Base-by-base conservation (phyloP, 2,113 vertebrate genomes). In the Tapirus terrestris region DNA sequence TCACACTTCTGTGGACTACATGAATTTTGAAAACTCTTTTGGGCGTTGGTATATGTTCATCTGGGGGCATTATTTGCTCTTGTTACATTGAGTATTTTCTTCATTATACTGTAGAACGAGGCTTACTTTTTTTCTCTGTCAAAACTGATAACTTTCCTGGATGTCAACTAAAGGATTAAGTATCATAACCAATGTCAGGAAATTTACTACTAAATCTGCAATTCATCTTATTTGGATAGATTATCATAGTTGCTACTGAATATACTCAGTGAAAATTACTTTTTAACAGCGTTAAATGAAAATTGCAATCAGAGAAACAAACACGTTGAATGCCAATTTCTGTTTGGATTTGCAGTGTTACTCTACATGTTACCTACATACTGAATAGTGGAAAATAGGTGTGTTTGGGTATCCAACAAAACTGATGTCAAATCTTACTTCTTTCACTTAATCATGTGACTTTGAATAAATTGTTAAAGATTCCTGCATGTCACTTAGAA, bases 271-370 rank as follows among this genome's bases (percentile, higher is more conserved):
- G 92, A 97, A 98, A 98, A 98, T 97, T 97, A 97, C 93, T 96
- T 98, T 98, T 98, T 98, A 97, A 98, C 98, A 88, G 96, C 84
- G 97, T 96, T 97, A 98, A 98, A 97, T 98, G 88, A 98, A 97
- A 98, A 97, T 79, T 56, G 33, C 84, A 98, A 97, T 98, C 93
- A 98, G 97, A 86, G 95, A 45, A 89, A 97, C 70, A 91, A 98
- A 94, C 51, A 83, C 63, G 92, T 94, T 93, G 94, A 97, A 94
- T 97, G 76, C 91, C 98, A 98, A 93, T 96, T 97, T 63, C 43
- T 96, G 67, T 48, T 98, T 98, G 84, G 56, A 33, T 85, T 95
- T 90, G 16, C 53, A 31, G 27, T 96, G 53, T 96, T 97, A 90
- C 70, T 94, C 92, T 29, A 6, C 27, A 97, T 36, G 76, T 96